Percentiles rank a stretch among this genome's conserved stretches.
Evolutionary conservation across 2,113 vertebrate species (phyloP).

Genomic region (Colossoma macropomum): DNA sequence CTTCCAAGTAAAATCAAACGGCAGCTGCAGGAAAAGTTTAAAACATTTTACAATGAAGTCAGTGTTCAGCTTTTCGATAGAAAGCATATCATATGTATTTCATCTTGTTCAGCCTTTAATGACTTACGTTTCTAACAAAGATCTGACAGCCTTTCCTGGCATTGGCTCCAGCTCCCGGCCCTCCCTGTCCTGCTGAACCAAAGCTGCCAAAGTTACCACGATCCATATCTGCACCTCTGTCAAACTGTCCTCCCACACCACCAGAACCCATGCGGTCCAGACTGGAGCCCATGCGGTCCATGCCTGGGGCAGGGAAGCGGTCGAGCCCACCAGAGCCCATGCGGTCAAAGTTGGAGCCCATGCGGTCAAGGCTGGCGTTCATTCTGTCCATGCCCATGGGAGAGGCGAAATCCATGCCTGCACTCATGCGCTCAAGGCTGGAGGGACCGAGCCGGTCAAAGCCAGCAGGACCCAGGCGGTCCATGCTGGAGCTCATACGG

Average conservation of each 20-base stretch:
- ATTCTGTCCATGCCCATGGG: slow-evolving; percentile 80
- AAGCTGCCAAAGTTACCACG: slow-evolving; percentile 90
- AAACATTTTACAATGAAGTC: not conserved
- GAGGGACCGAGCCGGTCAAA: slow-evolving; percentile 86
- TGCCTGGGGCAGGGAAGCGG: slow-evolving; percentile 77
- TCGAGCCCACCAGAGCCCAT: slow-evolving; percentile 67
- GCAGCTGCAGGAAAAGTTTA: slow-evolving; percentile 79
- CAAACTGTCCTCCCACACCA: slow-evolving; percentile 87
- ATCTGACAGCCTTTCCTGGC: slow-evolving; percentile 96
- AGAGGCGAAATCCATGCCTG: slow-evolving; percentile 73
- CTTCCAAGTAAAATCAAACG: slow-evolving; percentile 98
- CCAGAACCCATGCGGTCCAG: slow-evolving; percentile 91
- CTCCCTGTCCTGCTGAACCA: slow-evolving; percentile 85
- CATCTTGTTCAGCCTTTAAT: not conserved
- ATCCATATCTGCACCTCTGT: slow-evolving; percentile 89
- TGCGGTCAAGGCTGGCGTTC: slow-evolving; percentile 77
- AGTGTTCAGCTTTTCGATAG: not conserved
- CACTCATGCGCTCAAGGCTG: slow-evolving; percentile 88
- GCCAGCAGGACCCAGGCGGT: slow-evolving; percentile 85
- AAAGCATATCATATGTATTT: no score
- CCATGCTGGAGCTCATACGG: slow-evolving; percentile 87
- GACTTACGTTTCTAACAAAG: slow-evolving; percentile 97
- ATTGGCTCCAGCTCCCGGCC: slow-evolving; percentile 82
- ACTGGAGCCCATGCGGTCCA: slow-evolving; percentile 86
- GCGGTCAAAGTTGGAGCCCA: slow-evolving; percentile 70